Conservation (phyloP, 2,888 invertebrate species). For the Uropetala carovei region DNA sequence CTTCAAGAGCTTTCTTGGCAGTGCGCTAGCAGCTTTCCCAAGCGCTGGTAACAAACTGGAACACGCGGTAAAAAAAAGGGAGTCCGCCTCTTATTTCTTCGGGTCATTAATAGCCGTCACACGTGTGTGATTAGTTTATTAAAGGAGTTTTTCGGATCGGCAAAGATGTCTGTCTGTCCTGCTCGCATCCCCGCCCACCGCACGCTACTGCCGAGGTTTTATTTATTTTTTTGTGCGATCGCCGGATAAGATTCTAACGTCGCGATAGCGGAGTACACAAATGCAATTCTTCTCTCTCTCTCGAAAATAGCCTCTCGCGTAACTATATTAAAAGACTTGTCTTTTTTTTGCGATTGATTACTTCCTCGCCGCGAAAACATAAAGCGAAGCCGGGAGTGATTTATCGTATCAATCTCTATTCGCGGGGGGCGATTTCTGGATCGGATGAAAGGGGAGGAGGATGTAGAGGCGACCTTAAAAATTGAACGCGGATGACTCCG, state of each 20-base stretch:
- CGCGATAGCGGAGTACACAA: background rate
- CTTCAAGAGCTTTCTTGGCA: background rate
- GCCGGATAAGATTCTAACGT: background rate
- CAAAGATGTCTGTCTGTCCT: too few species aligned
- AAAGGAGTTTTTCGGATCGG: background rate
- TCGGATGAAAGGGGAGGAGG: background rate
- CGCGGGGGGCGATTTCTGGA: too few species aligned
- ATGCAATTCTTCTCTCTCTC: background rate
- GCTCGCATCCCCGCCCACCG: background rate
- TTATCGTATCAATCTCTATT: background rate
- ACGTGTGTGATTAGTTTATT: conserved; percentile 12
- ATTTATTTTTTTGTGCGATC: background rate
- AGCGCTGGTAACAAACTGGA: conserved; percentile 24
- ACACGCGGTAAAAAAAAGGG: background rate
- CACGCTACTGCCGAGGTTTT: background rate
- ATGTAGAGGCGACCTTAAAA: background rate
- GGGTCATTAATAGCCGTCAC: background rate
- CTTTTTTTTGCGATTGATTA: conserved; percentile 1
- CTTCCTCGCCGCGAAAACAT: background rate
- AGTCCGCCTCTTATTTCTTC: background rate
- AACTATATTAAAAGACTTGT: background rate
- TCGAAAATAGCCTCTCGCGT: background rate
- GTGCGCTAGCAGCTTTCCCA: background rate
- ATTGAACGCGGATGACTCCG: background rate
- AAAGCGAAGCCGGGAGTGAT: background rate